phyloP scores from a whole-genome alignment of 2,113 vertebrate species.

The Dasyurus viverrinus region DNA sequence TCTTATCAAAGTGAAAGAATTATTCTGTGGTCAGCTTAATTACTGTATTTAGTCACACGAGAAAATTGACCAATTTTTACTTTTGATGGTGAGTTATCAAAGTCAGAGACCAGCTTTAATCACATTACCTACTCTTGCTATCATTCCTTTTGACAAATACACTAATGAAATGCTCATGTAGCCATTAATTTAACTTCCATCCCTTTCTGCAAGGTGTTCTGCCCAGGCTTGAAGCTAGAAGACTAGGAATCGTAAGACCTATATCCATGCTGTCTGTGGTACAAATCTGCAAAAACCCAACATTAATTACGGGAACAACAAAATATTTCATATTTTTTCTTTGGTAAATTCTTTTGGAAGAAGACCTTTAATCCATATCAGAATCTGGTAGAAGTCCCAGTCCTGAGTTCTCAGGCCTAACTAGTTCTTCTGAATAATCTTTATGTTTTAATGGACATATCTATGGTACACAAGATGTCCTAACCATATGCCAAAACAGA shows the following conservation, averaged over 20 bases:
- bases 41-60: constrained; percentile 4
- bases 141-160: not conserved
- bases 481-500: not conserved
- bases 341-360: not conserved
- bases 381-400: not conserved
- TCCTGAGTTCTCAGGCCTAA: not conserved
- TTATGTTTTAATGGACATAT: not conserved
- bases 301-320: not conserved
- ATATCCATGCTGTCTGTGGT: not conserved
- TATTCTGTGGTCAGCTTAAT: constrained; percentile 38
- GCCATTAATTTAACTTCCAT: not conserved
- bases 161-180: not conserved
- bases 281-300: not conserved
- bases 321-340: not conserved
- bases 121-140: not conserved
- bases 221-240: not conserved
- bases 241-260: not conserved
- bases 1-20: constrained; percentile 36
- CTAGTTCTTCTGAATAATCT: not conserved
- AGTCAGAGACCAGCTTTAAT: not conserved
- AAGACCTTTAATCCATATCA: not conserved
- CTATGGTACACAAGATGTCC: not conserved
- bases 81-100: not conserved
- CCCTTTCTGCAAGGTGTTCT: not conserved
- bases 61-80: not conserved